A percentile compares a stretch with the other conserved stretches of the same genome.
These are phyloP conservation scores for Leiothrix lutea DNA, from an alignment of 2,113 vertebrate genomes.

Conservation along the genomic window DNA sequence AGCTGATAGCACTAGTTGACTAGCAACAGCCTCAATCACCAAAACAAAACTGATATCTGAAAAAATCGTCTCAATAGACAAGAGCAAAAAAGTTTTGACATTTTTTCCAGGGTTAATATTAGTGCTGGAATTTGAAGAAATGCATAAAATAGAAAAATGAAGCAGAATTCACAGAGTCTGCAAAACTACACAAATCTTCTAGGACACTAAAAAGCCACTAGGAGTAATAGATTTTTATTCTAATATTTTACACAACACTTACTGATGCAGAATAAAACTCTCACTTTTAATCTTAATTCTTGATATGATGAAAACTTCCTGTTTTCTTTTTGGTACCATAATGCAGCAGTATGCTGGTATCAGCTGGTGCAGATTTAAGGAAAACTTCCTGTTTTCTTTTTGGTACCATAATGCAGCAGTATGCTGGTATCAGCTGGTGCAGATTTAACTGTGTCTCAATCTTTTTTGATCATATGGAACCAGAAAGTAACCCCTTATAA, in stretches of 20 bases:
- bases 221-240: not conserved
- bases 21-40: not conserved
- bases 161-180: not conserved
- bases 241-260: not conserved
- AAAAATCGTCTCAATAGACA: not conserved
- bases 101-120: not conserved
- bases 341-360: not conserved
- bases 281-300: not conserved
- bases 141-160: not conserved
- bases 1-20: not conserved
- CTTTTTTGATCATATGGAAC: not conserved
- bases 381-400: not conserved
- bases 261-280: not conserved
- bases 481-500: not conserved
- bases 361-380: not conserved
- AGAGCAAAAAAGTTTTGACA: not conserved
- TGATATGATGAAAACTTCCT: not conserved
- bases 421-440: not conserved
- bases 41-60: not conserved
- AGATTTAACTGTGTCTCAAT: not conserved
- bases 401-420: not conserved
- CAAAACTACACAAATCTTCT: not conserved
- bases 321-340: not conserved
- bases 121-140: not conserved
- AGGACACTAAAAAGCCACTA: not conserved